Conservation (phyloP, 2,888 invertebrate genomes). For the Cataglyphis altisquamis region DNA sequence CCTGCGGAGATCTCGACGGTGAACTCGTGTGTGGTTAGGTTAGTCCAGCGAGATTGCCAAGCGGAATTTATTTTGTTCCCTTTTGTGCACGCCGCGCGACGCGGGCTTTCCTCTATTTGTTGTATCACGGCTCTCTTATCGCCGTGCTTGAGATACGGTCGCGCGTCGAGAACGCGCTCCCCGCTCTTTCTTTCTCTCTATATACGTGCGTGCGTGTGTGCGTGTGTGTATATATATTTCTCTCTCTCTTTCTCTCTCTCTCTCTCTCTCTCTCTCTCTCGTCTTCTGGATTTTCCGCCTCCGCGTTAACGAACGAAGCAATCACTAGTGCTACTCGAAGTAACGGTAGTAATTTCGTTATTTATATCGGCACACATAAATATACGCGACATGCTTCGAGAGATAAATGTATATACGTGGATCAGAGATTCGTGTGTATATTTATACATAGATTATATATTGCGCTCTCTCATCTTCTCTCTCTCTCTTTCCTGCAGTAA, state of each 20-base stretch:
- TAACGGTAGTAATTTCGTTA: constrained; percentile 71
- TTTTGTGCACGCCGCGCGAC: constrained; percentile 65
- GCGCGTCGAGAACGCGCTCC: constrained; percentile 42
- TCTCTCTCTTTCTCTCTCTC: not conserved
- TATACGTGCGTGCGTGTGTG: constrained; percentile 7
- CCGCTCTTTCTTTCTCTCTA: constrained; percentile 31
- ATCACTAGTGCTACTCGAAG: constrained; percentile 34
- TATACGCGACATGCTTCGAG: constrained; percentile 61
- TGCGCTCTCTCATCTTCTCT: not conserved
- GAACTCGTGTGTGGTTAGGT: constrained; percentile 81
- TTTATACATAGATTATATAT: not conserved
- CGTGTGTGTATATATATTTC: not conserved
- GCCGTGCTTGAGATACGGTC: constrained; percentile 51
- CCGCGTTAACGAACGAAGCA: constrained; percentile 48
- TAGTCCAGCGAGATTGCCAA: constrained; percentile 79
- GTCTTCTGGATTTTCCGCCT: constrained; percentile 14
- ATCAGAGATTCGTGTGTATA: constrained; percentile 4
- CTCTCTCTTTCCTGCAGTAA: not conserved
- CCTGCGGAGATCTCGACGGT: constrained; percentile 10
- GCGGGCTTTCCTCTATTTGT: constrained; percentile 69
- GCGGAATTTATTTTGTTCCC: constrained; percentile 77
- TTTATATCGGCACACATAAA: constrained; percentile 75
- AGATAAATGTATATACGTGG: constrained; percentile 21
- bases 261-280: not conserved
- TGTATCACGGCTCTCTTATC: constrained; percentile 63